Conservation (phyloP, 1,140 invertebrate species). For the Elymnias hypermnestra region DNA sequence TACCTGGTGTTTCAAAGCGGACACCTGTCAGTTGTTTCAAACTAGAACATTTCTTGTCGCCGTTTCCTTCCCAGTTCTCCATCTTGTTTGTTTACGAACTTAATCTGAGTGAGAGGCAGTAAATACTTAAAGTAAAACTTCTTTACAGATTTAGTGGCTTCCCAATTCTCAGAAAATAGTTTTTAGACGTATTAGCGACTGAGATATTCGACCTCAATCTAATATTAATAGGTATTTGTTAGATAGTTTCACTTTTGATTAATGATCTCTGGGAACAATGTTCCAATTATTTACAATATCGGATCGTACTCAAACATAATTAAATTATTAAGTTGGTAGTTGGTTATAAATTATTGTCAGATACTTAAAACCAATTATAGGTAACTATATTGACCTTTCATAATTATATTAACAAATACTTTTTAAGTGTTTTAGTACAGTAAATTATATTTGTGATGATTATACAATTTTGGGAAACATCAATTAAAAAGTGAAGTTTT, state of each 20-base stretch:
- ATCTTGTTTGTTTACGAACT: neutral
- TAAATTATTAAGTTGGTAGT: too few species aligned
- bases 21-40: neutral
- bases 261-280: neutral
- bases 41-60: neutral
- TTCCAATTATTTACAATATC: neutral
- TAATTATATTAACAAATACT: too few species aligned
- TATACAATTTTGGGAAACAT: too few species aligned
- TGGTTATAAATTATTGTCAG: too few species aligned
- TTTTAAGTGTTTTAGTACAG: too few species aligned
- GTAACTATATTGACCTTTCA: too few species aligned
- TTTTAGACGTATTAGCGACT: neutral
- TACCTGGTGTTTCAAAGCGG: constrained; percentile 2
- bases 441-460: too few species aligned
- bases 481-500: too few species aligned
- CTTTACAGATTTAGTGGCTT: neutral
- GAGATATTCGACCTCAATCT: neutral
- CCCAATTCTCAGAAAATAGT: neutral
- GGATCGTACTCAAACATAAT: neutral
- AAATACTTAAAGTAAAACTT: constrained; percentile 2
- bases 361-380: too few species aligned
- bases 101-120: neutral
- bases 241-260: neutral
- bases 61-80: neutral
- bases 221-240: neutral